Evolutionary conservation across 2,888 invertebrate species (phyloP).

Genomic region (Pristionchus entomophagus): DNA sequence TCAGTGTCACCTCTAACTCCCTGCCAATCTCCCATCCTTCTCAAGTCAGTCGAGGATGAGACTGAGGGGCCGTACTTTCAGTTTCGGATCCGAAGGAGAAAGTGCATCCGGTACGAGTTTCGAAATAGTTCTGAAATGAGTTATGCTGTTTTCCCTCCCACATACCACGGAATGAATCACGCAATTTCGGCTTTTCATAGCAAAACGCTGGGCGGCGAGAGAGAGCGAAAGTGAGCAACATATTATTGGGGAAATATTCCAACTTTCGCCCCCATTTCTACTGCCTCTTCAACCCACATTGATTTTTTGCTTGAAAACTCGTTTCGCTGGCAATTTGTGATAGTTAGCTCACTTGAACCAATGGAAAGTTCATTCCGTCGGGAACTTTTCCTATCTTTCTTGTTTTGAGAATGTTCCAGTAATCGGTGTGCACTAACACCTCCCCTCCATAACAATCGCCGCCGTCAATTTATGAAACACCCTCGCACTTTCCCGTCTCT

Average conservation of each 20-base stretch:
- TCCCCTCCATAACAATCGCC: not conserved
- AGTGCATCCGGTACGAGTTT: not conserved
- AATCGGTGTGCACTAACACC: not conserved
- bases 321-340: no score
- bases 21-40: not conserved
- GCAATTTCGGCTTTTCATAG: slow-evolving; percentile 31
- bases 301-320: no score
- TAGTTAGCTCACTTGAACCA: no score
- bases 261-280: not conserved
- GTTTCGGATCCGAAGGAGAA: not conserved
- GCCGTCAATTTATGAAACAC: not conserved
- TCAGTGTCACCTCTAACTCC: not conserved
- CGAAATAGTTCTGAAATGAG: no score
- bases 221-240: slow-evolving; percentile 21
- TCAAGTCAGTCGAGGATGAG: not conserved
- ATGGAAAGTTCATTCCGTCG: not conserved
- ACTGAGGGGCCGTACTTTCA: not conserved
- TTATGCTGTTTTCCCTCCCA: not conserved
- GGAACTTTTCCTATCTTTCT: no score
- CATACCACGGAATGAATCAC: not conserved
- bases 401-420: not conserved
- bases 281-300: not conserved
- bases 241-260: slow-evolving; percentile 26
- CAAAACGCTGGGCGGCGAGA: not conserved
- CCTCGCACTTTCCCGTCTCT: not conserved